Base-by-base conservation (phyloP, 1,140 invertebrate species). In the Lepidotrigona ventralis region DNA sequence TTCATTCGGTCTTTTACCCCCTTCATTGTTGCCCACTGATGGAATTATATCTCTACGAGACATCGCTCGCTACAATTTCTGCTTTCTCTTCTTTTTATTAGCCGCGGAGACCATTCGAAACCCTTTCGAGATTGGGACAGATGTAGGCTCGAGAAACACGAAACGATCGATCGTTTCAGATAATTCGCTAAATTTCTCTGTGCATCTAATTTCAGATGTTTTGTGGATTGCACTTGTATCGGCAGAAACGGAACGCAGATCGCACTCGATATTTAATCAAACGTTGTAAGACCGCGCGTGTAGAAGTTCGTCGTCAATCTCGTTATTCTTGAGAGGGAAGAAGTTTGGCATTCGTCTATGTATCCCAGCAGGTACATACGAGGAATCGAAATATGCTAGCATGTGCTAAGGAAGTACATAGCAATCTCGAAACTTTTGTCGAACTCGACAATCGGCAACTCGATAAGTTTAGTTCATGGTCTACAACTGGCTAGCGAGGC, bases 1-100 rank as follows among this genome's bases (percentile, higher is more conserved):
- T 78, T 64, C 88, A 89, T 85, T 53, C 86, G 2, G 1, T 46
- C 15, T 12, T 39, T 69, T 68, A 68, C 75, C 53, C 74, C 39
- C 12, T 64, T 72, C 69, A 17, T 53, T 80, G 33, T 72, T 17
- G 29, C 2, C 29, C n/a, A 39, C 56, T 19, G 60, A n/a, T 21
- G 4, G 39, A 66, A 73, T 29, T 58, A 33, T 83, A 83, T 79
- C 75, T 63, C 26, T 39, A 12, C 68, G 33, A 68, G 68, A 77
- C 66, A 79, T 79, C 82, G 69, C 23, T 33, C 51, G 76, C 33
- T 58, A 73, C 76, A 73, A 79, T 83, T 79, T 79, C 15, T 53
- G 15, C 29, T 64, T 64, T 54, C 26, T 23, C 29, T 21, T 33
- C 26, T 1, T 51, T 39, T 56, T 26, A 46, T 39, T 39, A 23